Conservation (phyloP, 2,113 vertebrate genomes). For the Silurus meridionalis region DNA sequence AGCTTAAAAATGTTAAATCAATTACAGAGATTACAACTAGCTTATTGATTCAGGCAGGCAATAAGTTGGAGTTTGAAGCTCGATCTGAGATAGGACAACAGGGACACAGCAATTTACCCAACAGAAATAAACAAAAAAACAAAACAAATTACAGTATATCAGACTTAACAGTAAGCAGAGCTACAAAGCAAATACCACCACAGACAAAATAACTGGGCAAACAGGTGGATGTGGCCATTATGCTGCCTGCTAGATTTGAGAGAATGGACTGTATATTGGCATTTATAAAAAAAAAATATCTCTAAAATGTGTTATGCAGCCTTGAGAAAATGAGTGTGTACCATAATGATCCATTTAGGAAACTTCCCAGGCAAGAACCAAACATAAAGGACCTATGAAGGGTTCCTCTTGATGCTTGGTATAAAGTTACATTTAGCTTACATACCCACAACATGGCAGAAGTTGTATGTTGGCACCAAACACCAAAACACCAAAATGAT, state of each 20-base stretch:
- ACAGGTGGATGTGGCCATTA: not conserved
- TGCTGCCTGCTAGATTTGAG: not conserved
- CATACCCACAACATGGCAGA: not conserved
- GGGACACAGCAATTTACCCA: not conserved
- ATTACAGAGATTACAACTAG: conserved; percentile 54
- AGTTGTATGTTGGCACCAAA: not conserved
- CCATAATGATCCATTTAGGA: not conserved
- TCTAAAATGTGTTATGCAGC: not conserved
- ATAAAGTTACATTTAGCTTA: not conserved
- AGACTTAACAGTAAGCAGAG: not conserved
- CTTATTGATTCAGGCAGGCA: conserved; percentile 64
- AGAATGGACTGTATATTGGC: not conserved
- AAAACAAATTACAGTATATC: not conserved
- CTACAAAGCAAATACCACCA: not conserved
- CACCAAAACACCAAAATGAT: not conserved
- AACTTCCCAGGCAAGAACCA: not conserved
- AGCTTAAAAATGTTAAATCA: conserved; percentile 53
- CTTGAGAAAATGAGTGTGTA: not conserved
- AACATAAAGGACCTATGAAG: not conserved
- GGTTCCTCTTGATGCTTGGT: not conserved
- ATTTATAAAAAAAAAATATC: not conserved
- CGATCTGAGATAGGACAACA: conserved; percentile 35
- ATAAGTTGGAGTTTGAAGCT: conserved; percentile 49
- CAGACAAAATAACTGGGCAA: not conserved
- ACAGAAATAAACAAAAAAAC: too few species aligned